Conservation (phyloP, 2,113 vertebrate species). For the Lophura nycthemera region DNA sequence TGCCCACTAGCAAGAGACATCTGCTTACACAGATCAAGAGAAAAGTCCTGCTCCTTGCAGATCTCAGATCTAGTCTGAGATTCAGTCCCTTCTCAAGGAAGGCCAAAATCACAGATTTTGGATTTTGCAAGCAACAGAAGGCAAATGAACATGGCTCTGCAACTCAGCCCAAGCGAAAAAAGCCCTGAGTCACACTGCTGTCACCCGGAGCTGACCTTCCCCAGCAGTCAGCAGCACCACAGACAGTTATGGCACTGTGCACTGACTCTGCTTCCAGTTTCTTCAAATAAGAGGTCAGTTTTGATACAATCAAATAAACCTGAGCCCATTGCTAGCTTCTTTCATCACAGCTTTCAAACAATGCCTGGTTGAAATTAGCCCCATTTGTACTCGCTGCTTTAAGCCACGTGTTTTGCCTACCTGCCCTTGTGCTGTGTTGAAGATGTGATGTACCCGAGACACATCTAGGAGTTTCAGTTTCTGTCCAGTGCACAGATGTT, state of each 20-base stretch:
- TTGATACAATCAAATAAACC: slow-evolving; percentile 25
- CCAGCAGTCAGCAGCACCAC: background rate
- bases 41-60: background rate
- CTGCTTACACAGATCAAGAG: background rate
- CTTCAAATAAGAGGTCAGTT: slow-evolving; percentile 39
- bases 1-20: background rate
- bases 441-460: background rate
- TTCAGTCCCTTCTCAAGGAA: background rate
- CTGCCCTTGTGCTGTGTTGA: background rate
- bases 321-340: background rate
- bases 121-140: slow-evolving; percentile 9
- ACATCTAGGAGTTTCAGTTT: slow-evolving; percentile 15
- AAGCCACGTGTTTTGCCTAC: background rate
- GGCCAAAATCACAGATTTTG: background rate
- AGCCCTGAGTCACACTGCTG: slow-evolving; percentile 11
- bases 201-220: slow-evolving; percentile 41
- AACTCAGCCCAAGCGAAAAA: slow-evolving; percentile 22
- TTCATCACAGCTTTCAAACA: slow-evolving; percentile 52
- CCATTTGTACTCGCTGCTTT: slow-evolving; percentile 33
- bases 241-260: background rate
- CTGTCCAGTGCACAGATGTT: slow-evolving; percentile 46
- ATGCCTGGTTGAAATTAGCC: background rate
- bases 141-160: background rate
- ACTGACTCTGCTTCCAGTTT: background rate
- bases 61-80: background rate